Evolutionary conservation across 2,888 invertebrate genomes (phyloP).

Genomic region (Lepetodrilus schrolli): DNA sequence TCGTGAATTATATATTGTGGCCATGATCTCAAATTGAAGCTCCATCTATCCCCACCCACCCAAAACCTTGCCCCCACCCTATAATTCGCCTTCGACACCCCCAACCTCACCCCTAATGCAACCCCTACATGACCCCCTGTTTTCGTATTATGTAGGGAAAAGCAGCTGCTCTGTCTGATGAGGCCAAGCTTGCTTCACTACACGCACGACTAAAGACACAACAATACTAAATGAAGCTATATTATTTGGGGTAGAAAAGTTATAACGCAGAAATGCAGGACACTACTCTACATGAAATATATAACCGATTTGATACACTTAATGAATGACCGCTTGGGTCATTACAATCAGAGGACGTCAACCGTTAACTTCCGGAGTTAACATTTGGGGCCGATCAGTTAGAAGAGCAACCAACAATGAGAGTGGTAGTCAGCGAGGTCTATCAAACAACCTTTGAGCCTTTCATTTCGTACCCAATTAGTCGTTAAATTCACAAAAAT

Average conservation of each 20-base stretch:
- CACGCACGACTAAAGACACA: not conserved
- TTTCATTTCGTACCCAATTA: not conserved
- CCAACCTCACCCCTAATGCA: too few relatives aligned
- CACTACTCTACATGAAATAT: not conserved
- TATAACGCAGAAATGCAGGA: not conserved
- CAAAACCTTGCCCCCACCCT: not conserved
- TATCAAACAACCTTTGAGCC: not conserved
- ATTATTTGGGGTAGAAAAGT: not conserved
- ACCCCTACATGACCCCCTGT: too few relatives aligned
- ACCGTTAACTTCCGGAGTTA: not conserved
- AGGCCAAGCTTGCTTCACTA: not conserved
- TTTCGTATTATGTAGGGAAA: not conserved
- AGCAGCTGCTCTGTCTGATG: not conserved
- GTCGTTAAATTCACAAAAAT: not conserved
- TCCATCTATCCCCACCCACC: too few relatives aligned
- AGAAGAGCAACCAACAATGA: not conserved
- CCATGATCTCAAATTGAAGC: too few relatives aligned
- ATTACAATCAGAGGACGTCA: not conserved
- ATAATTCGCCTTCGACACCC: not conserved
- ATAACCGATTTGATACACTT: not conserved
- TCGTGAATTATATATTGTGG: too few relatives aligned
- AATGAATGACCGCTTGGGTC: not conserved
- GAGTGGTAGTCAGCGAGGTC: constrained; percentile 1
- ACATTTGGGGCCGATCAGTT: not conserved
- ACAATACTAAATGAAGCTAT: not conserved